phyloP scores from a whole-genome alignment of 1,140 invertebrate genomes.

The Aethina tumida region DNA sequence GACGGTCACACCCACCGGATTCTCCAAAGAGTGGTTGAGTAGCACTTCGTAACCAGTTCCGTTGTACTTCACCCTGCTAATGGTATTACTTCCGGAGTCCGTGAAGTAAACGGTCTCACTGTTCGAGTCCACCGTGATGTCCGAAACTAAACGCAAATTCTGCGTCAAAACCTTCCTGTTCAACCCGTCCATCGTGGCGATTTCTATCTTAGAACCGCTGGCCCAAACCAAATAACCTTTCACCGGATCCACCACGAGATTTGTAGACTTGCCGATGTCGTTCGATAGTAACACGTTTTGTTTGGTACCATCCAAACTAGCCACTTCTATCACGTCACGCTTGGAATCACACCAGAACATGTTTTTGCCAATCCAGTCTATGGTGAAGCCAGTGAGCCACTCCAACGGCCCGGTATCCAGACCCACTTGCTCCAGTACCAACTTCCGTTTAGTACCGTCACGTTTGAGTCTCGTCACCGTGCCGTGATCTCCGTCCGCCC shows the following conservation, averaged over 20 bases:
- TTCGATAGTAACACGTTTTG: slow-evolving; percentile 68
- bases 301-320: slow-evolving; percentile 66
- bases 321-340: slow-evolving; percentile 77
- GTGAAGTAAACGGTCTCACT: slow-evolving; percentile 71
- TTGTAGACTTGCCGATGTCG: slow-evolving; percentile 55
- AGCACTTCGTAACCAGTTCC: slow-evolving; percentile 55
- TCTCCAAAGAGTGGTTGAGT: slow-evolving; percentile 59
- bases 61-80: slow-evolving; percentile 69
- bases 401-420: slow-evolving; percentile 52
- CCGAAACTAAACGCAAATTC: slow-evolving; percentile 41
- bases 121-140: slow-evolving; percentile 47
- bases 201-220: slow-evolving; percentile 47
- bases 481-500: slow-evolving; percentile 69
- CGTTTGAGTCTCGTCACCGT: slow-evolving; percentile 63
- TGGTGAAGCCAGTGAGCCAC: slow-evolving; percentile 62
- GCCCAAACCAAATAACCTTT: slow-evolving; percentile 55
- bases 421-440: slow-evolving; percentile 38
- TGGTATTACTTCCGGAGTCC: slow-evolving; percentile 71
- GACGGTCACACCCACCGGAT: slow-evolving; percentile 68
- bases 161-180: slow-evolving; percentile 44
- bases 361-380: slow-evolving; percentile 81
- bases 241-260: slow-evolving; percentile 53
- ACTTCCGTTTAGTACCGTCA: slow-evolving; percentile 61
- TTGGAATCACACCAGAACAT: slow-evolving; percentile 87
- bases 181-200: slow-evolving; percentile 48